Conservation (phyloP, 2,113 vertebrate genomes). For the Arenaria interpres region DNA sequence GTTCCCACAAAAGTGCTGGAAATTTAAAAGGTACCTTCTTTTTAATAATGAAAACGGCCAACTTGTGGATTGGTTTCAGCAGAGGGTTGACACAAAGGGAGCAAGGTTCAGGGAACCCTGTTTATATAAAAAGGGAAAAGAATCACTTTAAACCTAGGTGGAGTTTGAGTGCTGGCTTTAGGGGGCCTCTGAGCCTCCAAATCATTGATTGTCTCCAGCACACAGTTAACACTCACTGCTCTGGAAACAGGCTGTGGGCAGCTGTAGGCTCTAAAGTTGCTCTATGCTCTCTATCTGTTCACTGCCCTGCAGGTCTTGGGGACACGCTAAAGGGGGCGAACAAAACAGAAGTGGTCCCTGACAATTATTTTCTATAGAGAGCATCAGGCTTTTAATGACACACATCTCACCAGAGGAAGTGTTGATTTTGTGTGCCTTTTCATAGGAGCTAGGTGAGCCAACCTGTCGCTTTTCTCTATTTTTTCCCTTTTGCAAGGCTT, state of each 20-base stretch:
- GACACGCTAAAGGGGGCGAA: accelerated
- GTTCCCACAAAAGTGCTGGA: background rate
- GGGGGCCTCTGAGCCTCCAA: background rate
- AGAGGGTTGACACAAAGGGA: background rate
- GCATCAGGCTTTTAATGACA: background rate
- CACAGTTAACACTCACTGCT: background rate
- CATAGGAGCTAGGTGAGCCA: background rate
- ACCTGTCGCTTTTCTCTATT: background rate
- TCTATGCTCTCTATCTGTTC: background rate
- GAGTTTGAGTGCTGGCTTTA: background rate
- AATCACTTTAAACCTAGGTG: background rate
- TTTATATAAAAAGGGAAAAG: background rate
- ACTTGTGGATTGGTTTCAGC: background rate
- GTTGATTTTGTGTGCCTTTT: background rate
- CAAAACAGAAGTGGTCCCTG: background rate
- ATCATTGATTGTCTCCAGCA: background rate
- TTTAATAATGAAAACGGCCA: background rate
- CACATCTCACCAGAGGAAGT: background rate
- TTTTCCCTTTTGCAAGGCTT: background rate
- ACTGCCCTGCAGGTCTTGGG: background rate
- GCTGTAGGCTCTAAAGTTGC: background rate
- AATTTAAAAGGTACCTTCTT: background rate
- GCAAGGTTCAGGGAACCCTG: background rate
- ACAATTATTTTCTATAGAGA: background rate
- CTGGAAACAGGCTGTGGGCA: background rate